Evolutionary conservation across 2,888 invertebrate species (phyloP), one percentile per base, ranked within the genome.

Genomic region (Griposia aprilina): DNA sequence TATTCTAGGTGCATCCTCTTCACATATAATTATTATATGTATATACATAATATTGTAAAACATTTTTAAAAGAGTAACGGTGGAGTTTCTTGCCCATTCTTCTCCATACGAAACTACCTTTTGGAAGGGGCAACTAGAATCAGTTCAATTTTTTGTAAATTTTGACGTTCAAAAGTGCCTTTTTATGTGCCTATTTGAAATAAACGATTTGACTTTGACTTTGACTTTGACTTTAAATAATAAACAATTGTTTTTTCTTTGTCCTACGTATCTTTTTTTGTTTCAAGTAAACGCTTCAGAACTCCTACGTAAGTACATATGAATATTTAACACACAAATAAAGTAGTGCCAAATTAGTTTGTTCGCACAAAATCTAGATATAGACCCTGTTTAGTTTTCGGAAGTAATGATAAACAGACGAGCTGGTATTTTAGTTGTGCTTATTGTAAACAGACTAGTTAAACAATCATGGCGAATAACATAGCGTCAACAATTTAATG

Each of bases 401-500:
- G 10, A 69, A 79, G 68, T 74, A 76, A 69, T 71, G 52, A 78
- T 80, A 81, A 85, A 88, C 86, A 81, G n/a, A 73, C 66, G 36
- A 36, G 72, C 71, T 65, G 45, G 55, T 82, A 80, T 70, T 85
- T 80, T 71, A 87, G 76, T 76, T 67, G 59, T 70, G 72, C 76
- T 26, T 69, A 80, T 76, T 74, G 79, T 78, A 71, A 87, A 87
- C 82, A 82, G 76, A 85, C 82, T 78, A 74, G 78, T 71, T 81
- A 76, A 80, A 85, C 79, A 85, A 78, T 78, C 68, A 81, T 23
- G 63, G 63, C 26, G 45, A 80, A 85, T 80, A 76, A 74, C 81
- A 59, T 78, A 88, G 87, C 89, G 87, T 85, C 84, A 87, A 88
- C 90, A 89, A 59, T 66, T 90, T 90, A 90, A 90, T 72, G 60